Conservation (phyloP, 1,140 invertebrate species). For the Procambarus clarkii region DNA sequence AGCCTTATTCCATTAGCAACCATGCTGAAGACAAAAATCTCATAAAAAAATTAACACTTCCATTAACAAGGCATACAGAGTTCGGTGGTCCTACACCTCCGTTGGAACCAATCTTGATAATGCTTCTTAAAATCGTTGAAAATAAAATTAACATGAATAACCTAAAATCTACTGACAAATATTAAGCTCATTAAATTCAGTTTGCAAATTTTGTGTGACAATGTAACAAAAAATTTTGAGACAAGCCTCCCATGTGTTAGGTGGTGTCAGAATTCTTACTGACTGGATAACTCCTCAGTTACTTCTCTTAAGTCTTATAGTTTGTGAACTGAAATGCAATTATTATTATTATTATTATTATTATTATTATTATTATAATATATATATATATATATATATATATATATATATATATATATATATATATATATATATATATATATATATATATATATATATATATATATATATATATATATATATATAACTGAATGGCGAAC, state of each 20-base stretch:
- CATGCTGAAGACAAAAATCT: slow-evolving; percentile 7
- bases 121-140: slow-evolving; percentile 32
- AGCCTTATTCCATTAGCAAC: neutral
- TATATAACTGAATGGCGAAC: too few relatives aligned
- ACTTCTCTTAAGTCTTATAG: neutral
- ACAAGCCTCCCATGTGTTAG: neutral
- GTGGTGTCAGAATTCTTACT: neutral
- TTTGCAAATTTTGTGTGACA: neutral
- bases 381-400: too few relatives aligned
- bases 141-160: neutral
- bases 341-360: too few relatives aligned
- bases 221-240: too few relatives aligned
- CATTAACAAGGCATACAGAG: slow-evolving; percentile 7
- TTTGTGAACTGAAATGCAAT: too few relatives aligned
- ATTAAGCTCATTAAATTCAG: neutral
- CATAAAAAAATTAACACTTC: slow-evolving; percentile 17
- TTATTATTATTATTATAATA: too few relatives aligned
- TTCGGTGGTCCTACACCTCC: neutral
- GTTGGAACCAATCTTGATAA: slow-evolving; percentile 31
- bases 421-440: too few relatives aligned
- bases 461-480: too few relatives aligned
- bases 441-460: too few relatives aligned
- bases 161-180: neutral
- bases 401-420: too few relatives aligned
- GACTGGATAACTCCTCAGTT: neutral